These are phyloP conservation scores for Andrena marginata DNA, from an alignment of 2,888 invertebrate genomes.

Conservation along the genomic window DNA sequence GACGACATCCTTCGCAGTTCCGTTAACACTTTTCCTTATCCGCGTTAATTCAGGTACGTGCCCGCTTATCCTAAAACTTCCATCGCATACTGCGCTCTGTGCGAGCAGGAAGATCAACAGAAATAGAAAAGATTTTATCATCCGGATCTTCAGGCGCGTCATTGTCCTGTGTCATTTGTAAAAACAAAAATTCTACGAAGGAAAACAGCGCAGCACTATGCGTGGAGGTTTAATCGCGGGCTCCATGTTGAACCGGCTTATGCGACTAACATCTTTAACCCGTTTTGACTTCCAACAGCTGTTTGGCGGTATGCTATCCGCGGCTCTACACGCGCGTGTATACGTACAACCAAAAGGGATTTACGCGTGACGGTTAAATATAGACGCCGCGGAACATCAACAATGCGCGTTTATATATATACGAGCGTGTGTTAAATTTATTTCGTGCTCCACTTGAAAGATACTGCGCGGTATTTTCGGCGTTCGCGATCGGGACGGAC, in stretches of 20 bases:
- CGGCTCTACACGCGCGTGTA: background rate
- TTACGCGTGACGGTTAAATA: constrained; percentile 46
- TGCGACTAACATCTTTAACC: constrained; percentile 39
- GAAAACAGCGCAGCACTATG: constrained; percentile 49
- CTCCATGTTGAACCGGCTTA: constrained; percentile 68
- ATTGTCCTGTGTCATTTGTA: constrained; percentile 71
- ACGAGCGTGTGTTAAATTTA: constrained; percentile 24
- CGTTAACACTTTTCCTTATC: constrained; percentile 35
- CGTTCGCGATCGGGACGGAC: background rate
- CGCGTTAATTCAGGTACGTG: constrained; percentile 27
- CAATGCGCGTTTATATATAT: constrained; percentile 17
- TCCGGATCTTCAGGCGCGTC: constrained; percentile 74
- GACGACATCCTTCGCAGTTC: constrained; percentile 24
- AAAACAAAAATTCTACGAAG: constrained; percentile 47
- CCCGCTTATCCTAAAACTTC: constrained; percentile 55
- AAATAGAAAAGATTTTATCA: constrained; percentile 71
- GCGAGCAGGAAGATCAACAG: constrained; percentile 71
- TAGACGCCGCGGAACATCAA: constrained; percentile 41
- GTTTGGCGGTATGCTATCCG: constrained; percentile 34
- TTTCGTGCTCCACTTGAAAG: constrained; percentile 33
- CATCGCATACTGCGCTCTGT: constrained; percentile 67
- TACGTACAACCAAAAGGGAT: constrained; percentile 19
- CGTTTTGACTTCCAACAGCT: constrained; percentile 49
- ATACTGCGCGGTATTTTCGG: background rate
- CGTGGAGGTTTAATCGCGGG: constrained; percentile 50